Base-by-base conservation (phyloP, 2,888 invertebrate genomes). In the Abrostola triplasia region DNA sequence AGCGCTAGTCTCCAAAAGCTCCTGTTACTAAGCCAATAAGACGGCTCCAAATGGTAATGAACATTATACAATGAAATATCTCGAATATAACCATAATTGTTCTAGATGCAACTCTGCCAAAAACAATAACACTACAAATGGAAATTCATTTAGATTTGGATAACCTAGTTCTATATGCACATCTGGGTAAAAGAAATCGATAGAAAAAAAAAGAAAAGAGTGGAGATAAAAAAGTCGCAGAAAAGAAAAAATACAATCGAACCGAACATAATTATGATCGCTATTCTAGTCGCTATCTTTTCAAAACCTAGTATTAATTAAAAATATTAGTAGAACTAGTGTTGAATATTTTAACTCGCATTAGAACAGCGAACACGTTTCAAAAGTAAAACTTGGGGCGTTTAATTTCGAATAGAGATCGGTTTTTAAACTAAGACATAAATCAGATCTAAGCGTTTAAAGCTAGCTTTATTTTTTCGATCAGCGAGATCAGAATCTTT, bases 61-160 rank as follows among this genome's bases (percentile, higher is more conserved):
- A 52, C 71, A 58, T 64, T 61, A 69, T 12, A 24, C 47, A 48
- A 48, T 72, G 60, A 69, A 59, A 57, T 69, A 72, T 42, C 13
- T 52, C 13, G n/a, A 58, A 56, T 58, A 64, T 69, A 59, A 64
- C 56, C 52, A 58, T 44, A 60, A 57, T 36, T 61, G 61, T 41
- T 48, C 13, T 53, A 47, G 70, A 73, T 49, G 59, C 70, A 60
- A 60, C 50, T 24, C 53, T 73, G 74, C 74, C 73, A 73, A 70
- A 74, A 73, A 62, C 65, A 66, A 74, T 73, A 73, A 66, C 74
- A 70, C 65, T 65, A 11, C 11, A 37, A 58, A 59, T 67, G 73
- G 44, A 47, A 47, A 47, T 47, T 47, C 44, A 47, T 47, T 47
- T 47, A 47, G 68, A 60, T 41, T 73, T 51, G 53, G 12, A 57